Evolutionary conservation across 1,140 invertebrate species (phyloP).

Genomic region (Diploscapter pachys): DNA sequence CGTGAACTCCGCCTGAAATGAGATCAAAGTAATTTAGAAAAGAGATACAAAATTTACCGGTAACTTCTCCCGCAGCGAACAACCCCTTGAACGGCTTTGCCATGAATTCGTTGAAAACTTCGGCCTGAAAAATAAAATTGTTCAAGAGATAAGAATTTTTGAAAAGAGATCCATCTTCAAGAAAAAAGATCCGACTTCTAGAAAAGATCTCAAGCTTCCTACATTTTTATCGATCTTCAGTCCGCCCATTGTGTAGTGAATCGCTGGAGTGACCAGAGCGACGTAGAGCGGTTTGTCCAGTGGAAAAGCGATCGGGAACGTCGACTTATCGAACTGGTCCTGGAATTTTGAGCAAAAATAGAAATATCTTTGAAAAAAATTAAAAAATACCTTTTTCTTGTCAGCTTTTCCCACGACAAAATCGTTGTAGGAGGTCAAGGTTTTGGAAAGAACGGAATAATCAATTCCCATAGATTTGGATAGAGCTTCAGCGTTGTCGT

Average conservation of each 20-base stretch:
- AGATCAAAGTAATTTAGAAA: not conserved
- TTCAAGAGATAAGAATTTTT: constrained; percentile 9
- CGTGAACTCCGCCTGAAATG: constrained; percentile 57
- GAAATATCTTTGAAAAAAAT: not conserved
- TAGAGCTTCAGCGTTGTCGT: constrained; percentile 45
- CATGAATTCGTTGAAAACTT: constrained; percentile 53
- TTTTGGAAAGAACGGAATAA: constrained; percentile 31
- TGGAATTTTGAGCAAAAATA: constrained; percentile 22
- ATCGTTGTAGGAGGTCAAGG: constrained; percentile 51
- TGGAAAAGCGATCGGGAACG: constrained; percentile 40
- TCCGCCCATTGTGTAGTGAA: constrained; percentile 60
- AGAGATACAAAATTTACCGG: constrained; percentile 14
- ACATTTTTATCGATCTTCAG: constrained; percentile 51
- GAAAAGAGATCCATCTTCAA: not conserved
- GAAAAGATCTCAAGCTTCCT: not conserved
- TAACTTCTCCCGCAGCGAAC: constrained; percentile 59
- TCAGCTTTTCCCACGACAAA: constrained; percentile 30
- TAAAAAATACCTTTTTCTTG: not conserved
- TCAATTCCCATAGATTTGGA: constrained; percentile 42
- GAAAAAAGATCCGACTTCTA: not conserved
- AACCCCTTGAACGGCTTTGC: constrained; percentile 52
- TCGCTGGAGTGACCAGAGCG: constrained; percentile 54
- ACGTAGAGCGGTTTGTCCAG: constrained; percentile 50
- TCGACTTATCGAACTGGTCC: constrained; percentile 54
- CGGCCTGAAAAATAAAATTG: constrained; percentile 25